These are phyloP conservation scores for Harpegnathos saltator DNA, from an alignment of 1,140 invertebrate genomes.

Conservation along the genomic window DNA sequence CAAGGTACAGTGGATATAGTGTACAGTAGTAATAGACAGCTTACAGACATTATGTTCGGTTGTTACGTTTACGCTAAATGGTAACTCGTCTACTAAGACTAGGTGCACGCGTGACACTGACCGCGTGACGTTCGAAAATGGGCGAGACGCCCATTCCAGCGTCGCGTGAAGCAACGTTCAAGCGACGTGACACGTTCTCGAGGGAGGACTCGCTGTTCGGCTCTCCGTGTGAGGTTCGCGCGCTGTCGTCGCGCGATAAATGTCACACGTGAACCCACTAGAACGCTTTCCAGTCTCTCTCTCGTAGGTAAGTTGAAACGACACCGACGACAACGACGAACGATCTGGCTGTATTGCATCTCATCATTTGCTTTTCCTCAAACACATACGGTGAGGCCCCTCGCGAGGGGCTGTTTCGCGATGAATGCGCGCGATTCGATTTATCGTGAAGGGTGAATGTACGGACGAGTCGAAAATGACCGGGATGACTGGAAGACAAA, in stretches of 20 bases:
- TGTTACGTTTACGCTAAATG: conserved; percentile 63
- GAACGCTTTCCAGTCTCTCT: conserved; percentile 65
- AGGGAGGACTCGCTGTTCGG: not conserved
- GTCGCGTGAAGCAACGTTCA: too few relatives aligned
- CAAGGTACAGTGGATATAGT: conserved; percentile 62
- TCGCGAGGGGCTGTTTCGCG: conserved; percentile 16
- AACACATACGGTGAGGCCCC: conserved; percentile 46
- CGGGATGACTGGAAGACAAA: conserved; percentile 68
- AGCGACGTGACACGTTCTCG: too few relatives aligned
- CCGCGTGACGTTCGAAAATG: not conserved
- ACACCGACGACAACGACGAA: conserved; percentile 72
- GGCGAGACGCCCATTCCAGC: not conserved
- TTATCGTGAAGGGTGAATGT: not conserved
- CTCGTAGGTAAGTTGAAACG: conserved; percentile 62
- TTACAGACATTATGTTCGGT: conserved; percentile 66
- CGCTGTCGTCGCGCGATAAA: not conserved
- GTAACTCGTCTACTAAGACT: conserved; percentile 55
- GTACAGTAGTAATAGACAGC: conserved; percentile 67
- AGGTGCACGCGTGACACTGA: conserved; percentile 14
- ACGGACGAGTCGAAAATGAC: conserved; percentile 26
- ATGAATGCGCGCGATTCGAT: not conserved
- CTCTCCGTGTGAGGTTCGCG: not conserved
- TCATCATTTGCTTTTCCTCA: conserved; percentile 8
- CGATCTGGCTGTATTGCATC: conserved; percentile 47
- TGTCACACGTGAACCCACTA: conserved; percentile 26